Evolutionary conservation across 2,113 vertebrate genomes (phyloP).

Genomic region (Osmerus eperlanus): DNA sequence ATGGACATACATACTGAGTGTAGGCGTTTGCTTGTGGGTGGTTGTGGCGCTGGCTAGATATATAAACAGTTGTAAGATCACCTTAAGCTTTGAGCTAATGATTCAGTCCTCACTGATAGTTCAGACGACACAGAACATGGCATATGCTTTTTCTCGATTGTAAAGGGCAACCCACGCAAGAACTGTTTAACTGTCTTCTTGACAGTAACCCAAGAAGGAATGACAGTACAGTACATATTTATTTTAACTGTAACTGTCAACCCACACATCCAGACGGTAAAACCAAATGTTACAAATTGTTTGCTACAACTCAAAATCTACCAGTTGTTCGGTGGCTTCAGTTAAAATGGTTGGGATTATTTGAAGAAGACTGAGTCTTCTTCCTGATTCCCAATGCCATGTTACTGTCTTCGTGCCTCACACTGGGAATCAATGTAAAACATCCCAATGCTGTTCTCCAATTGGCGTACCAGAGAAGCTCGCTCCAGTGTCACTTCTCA

Average conservation of each 20-base stretch:
- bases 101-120: too few relatives aligned
- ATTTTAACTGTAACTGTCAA: too few relatives aligned
- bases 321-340: not conserved
- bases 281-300: too few relatives aligned
- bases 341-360: constrained; percentile 22
- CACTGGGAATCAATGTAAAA: constrained; percentile 58
- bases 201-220: too few relatives aligned
- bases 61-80: not conserved
- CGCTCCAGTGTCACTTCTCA: constrained; percentile 62
- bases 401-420: constrained; percentile 16
- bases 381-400: constrained; percentile 31
- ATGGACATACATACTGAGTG: not conserved
- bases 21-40: not conserved
- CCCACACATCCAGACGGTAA: too few relatives aligned
- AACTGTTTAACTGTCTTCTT: too few relatives aligned
- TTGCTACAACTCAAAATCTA: too few relatives aligned
- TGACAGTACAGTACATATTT: too few relatives aligned
- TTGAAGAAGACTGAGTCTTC: constrained; percentile 40
- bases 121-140: too few relatives aligned
- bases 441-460: constrained; percentile 50
- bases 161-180: too few relatives aligned
- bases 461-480: constrained; percentile 56
- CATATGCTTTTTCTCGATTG: too few relatives aligned
- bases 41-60: not conserved
- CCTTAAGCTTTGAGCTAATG: not conserved